These are phyloP conservation scores for Calyptomena viridis DNA, from an alignment of 2,113 vertebrate species.

Conservation along the genomic window DNA sequence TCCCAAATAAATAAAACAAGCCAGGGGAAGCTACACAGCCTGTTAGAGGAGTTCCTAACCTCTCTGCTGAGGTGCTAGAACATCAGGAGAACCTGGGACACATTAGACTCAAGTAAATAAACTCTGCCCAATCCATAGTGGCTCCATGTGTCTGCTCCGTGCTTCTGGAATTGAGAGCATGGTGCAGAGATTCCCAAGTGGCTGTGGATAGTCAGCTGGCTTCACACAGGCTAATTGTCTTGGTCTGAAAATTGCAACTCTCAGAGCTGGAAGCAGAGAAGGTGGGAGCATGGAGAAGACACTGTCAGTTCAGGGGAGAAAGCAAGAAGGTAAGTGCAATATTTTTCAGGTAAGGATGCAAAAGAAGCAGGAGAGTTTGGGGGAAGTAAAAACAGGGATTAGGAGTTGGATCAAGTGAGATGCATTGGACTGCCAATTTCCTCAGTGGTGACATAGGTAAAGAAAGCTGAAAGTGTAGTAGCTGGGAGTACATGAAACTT, in stretches of 20 bases:
- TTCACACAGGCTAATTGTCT: constrained; percentile 59
- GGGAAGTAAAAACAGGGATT: constrained; percentile 1
- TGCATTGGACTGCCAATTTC: background rate
- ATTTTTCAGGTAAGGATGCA: constrained; percentile 21
- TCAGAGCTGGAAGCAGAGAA: constrained; percentile 68
- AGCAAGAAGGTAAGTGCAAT: background rate
- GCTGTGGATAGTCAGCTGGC: constrained; percentile 48
- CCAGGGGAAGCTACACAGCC: constrained; percentile 59
- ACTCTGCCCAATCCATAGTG: constrained; percentile 53
- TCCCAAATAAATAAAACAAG: constrained; percentile 34
- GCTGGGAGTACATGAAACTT: background rate
- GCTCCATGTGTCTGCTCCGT: constrained; percentile 62
- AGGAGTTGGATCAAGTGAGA: background rate
- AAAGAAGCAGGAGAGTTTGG: background rate
- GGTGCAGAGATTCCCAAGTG: constrained; percentile 59
- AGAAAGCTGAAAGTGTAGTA: background rate
- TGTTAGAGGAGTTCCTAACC: constrained; percentile 58
- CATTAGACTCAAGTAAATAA: constrained; percentile 49
- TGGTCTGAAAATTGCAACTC: constrained; percentile 56
- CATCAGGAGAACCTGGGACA: constrained; percentile 30
- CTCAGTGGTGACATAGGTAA: background rate
- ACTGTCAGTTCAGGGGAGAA: constrained; percentile 50
- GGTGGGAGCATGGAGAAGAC: constrained; percentile 60
- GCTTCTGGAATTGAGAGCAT: constrained; percentile 66
- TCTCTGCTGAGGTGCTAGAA: constrained; percentile 64